Percentiles rank a stretch among this genome's conserved stretches.
Conservation (phyloP, 2,797 vertebrate species). For the Xenops minutus region DNA sequence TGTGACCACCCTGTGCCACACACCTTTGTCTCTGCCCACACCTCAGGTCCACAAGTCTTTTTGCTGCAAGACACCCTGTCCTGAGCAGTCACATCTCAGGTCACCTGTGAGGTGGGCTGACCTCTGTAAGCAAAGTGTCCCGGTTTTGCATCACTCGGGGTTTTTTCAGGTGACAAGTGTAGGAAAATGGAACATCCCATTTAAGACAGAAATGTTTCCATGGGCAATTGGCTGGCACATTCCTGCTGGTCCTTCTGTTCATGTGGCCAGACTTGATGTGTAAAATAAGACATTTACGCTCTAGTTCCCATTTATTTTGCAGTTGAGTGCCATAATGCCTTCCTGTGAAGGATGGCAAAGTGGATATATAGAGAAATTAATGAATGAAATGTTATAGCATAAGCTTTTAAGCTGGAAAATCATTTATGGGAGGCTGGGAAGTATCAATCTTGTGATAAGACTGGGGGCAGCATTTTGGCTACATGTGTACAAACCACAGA, state of each 20-base stretch:
- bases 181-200: neutral
- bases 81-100: neutral
- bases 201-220: neutral
- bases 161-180: neutral
- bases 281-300: neutral
- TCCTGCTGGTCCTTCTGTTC: neutral
- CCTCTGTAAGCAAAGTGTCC: neutral
- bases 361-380: neutral
- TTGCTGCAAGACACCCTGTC: neutral
- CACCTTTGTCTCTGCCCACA: neutral
- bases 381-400: neutral
- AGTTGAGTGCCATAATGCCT: neutral
- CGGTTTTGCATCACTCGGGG: neutral
- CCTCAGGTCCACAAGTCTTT: neutral
- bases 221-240: neutral
- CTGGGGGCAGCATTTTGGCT: neutral
- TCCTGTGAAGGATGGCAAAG: neutral
- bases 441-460: neutral
- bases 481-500: neutral
- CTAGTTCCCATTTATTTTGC: neutral
- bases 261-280: neutral
- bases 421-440: neutral
- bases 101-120: neutral
- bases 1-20: neutral
- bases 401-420: neutral